phyloP scores from a whole-genome alignment of 2,113 vertebrate species.

The Morone chrysops region DNA sequence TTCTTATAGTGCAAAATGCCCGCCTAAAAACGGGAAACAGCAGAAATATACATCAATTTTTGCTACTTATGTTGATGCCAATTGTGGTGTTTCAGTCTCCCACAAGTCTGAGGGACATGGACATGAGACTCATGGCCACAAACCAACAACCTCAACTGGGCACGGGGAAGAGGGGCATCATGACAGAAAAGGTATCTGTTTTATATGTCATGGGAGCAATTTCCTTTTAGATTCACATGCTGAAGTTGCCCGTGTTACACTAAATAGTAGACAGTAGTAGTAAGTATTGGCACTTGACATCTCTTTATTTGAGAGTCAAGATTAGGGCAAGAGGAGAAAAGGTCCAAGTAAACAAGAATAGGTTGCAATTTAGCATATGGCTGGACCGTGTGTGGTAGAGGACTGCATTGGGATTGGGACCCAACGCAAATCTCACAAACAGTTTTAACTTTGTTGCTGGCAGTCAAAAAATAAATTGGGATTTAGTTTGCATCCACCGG shows the following conservation, averaged over 20 bases:
- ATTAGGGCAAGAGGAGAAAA: not conserved
- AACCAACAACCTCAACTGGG: not conserved
- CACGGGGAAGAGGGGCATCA: not conserved
- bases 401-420: too few species aligned
- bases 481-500: too few species aligned
- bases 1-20: not conserved
- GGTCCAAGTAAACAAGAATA: too few species aligned
- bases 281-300: not conserved
- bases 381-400: too few species aligned
- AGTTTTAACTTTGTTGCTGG: too few species aligned
- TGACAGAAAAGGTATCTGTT: slow-evolving; percentile 33
- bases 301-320: not conserved
- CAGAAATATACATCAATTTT: not conserved
- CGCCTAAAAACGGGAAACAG: not conserved
- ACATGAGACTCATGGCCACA: not conserved
- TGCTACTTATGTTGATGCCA: not conserved
- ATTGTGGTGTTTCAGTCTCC: not conserved
- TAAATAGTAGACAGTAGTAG: not conserved
- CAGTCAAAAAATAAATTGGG: too few species aligned
- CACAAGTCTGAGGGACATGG: not conserved
- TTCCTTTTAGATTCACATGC: not conserved
- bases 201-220: not conserved
- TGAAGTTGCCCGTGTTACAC: not conserved
- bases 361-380: too few species aligned
- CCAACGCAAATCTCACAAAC: too few species aligned